These are phyloP conservation scores for Caenorhabditis uteleia DNA, from an alignment of 2,888 invertebrate species.

Conservation along the genomic window DNA sequence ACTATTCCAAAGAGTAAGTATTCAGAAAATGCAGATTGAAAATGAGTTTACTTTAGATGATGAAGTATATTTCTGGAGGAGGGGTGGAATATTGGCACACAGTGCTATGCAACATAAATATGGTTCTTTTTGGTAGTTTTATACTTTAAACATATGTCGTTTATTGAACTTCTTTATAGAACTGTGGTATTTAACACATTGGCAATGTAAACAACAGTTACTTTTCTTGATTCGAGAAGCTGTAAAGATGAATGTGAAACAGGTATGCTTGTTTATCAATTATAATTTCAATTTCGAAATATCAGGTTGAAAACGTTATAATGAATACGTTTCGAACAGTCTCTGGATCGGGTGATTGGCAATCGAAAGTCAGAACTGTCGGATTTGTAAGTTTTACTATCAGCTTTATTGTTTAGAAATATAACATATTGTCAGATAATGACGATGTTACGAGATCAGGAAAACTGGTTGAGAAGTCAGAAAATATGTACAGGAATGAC, in stretches of 20 bases:
- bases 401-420: not conserved
- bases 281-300: not conserved
- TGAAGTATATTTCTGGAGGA: conserved; percentile 18
- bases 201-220: conserved; percentile 38
- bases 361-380: conserved; percentile 19
- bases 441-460: conserved; percentile 15
- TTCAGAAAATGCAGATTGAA: not conserved
- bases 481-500: conserved; percentile 19
- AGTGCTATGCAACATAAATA: conserved; percentile 41
- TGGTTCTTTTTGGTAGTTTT: too few species aligned
- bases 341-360: conserved; percentile 28
- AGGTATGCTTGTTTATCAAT: conserved; percentile 5
- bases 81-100: conserved; percentile 42
- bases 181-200: conserved; percentile 34
- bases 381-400: not conserved
- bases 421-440: conserved; percentile 9
- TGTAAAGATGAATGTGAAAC: conserved; percentile 43
- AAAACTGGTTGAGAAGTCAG: conserved; percentile 19
- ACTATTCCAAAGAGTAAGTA: conserved; percentile 9
- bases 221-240: conserved; percentile 48
- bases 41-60: conserved; percentile 11
- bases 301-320: conserved; percentile 54
- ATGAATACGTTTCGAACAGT: conserved; percentile 46
- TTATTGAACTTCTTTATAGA: too few species aligned
- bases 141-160: too few species aligned